Base-by-base conservation (phyloP, 2,888 invertebrate species). In the Orchesellides sinensis region DNA sequence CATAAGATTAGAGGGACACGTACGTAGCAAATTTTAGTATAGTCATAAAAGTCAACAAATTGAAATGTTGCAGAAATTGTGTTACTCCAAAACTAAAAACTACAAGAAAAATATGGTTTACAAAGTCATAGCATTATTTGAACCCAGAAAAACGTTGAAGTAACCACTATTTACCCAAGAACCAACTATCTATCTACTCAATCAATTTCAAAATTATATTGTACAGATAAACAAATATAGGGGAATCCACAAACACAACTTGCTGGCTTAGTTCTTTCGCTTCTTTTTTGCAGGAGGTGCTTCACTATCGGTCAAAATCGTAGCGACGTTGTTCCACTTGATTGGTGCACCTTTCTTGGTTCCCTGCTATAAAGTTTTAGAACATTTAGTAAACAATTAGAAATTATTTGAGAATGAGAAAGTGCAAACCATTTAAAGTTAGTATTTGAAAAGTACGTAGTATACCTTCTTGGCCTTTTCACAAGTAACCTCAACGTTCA, bases 391-490 rank as follows among this genome's bases (percentile, higher is more conserved):
- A n/a, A n/a, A n/a, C n/a, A n/a, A 40, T 21, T 65, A 19, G 21
- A 66, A 40, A 66, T 66, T 27, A 21, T 65, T 19, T 29, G 17
- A 45, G 14, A 29, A 68, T 69, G 61, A 19, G 35, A 12, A 59
- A 32, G 5, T 4, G 14, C 21, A 54, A 54, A 19, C 5, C 6
- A 19, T 14, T 21, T 25, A 8, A 56, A 40, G n/a, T 40, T 40
- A 40, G 10, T 40, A 1, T 40, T 40, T 14, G 40, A 10, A n/a
- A n/a, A n/a, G n/a, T 4, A 49, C n/a, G 49, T 49, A n/a, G n/a
- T n/a, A n/a, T 70, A 87, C 87, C 84, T 87, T 85, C 40, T 85
- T 83, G 23, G 83, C 83, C 54, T 87, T 87, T 65, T 87, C 85
- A 40, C 79, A 83, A 23, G 52, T 72, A 27, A 87, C 86, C 45